phyloP scores from a whole-genome alignment of 2,888 invertebrate genomes.

The Malthinus flaveolus region DNA sequence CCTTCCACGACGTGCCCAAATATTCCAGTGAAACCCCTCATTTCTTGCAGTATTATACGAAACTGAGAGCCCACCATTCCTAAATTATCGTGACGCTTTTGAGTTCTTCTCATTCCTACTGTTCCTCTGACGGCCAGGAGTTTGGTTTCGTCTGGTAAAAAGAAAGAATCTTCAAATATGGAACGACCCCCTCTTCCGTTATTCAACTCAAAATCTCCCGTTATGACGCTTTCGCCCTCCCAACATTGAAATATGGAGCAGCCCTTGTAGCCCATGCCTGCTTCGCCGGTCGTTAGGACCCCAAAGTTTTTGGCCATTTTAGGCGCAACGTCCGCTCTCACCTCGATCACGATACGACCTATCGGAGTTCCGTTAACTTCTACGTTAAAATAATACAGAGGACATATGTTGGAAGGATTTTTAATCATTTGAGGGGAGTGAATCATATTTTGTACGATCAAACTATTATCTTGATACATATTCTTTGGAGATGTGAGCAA shows the following conservation, averaged over 20 bases:
- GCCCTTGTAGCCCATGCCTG: conserved; percentile 77
- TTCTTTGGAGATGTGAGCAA: conserved; percentile 45
- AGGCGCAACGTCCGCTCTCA: conserved; percentile 76
- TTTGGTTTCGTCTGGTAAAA: conserved; percentile 81
- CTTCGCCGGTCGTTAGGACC: conserved; percentile 70
- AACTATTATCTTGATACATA: conserved; percentile 50
- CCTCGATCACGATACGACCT: conserved; percentile 77
- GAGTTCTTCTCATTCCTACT: conserved; percentile 80
- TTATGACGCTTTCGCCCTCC: conserved; percentile 81
- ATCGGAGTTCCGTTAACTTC: conserved; percentile 71
- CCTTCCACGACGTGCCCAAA: conserved; percentile 82
- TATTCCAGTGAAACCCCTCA: conserved; percentile 81
- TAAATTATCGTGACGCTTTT: conserved; percentile 76
- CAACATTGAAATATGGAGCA: conserved; percentile 82
- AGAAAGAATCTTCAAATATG: conserved; percentile 75
- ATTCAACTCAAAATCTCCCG: conserved; percentile 80
- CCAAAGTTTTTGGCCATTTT: conserved; percentile 82
- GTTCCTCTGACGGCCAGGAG: conserved; percentile 75
- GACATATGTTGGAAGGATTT: conserved; percentile 63
- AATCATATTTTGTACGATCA: conserved; percentile 51
- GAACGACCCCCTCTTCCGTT: conserved; percentile 80
- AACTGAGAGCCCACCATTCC: conserved; percentile 86
- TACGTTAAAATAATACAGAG: conserved; percentile 76
- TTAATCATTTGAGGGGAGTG: conserved; percentile 61
- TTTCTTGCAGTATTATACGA: conserved; percentile 78